phyloP scores from a whole-genome alignment of 2,113 vertebrate genomes.

The Lepidothrix coronata region DNA sequence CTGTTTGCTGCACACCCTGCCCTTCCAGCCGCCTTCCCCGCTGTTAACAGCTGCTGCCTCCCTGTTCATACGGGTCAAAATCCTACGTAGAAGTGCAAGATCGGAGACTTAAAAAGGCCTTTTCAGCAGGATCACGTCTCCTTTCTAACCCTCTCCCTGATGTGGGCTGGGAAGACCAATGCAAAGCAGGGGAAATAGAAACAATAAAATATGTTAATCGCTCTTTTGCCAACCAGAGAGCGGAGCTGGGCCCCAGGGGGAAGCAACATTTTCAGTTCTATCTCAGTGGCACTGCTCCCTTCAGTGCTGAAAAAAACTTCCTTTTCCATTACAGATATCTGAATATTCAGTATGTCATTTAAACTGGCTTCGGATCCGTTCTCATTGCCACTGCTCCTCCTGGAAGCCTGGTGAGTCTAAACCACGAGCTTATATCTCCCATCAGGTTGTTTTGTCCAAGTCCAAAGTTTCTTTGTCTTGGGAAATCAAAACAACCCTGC shows the following conservation, averaged over 20 bases:
- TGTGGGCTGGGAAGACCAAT: neutral
- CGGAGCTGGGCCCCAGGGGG: neutral
- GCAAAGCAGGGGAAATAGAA: neutral
- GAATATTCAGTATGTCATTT: neutral
- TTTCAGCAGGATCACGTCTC: neutral
- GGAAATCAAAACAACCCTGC: neutral
- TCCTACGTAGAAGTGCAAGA: neutral
- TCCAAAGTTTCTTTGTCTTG: neutral
- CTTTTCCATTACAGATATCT: neutral
- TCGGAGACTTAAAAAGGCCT: neutral
- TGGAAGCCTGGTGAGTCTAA: neutral
- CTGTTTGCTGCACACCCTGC: neutral
- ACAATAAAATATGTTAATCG: neutral
- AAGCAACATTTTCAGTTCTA: neutral
- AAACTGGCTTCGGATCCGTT: neutral
- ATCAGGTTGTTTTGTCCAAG: conserved; percentile 14
- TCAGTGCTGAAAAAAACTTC: neutral
- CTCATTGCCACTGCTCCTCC: neutral
- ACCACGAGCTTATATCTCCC: neutral
- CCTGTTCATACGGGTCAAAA: neutral
- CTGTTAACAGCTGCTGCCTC: neutral
- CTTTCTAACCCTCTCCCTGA: neutral
- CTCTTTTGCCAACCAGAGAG: neutral
- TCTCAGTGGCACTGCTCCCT: neutral
- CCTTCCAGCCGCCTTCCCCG: neutral